Evolutionary conservation across 2,797 vertebrate genomes (phyloP).

Genomic region (Dermochelys coriacea): DNA sequence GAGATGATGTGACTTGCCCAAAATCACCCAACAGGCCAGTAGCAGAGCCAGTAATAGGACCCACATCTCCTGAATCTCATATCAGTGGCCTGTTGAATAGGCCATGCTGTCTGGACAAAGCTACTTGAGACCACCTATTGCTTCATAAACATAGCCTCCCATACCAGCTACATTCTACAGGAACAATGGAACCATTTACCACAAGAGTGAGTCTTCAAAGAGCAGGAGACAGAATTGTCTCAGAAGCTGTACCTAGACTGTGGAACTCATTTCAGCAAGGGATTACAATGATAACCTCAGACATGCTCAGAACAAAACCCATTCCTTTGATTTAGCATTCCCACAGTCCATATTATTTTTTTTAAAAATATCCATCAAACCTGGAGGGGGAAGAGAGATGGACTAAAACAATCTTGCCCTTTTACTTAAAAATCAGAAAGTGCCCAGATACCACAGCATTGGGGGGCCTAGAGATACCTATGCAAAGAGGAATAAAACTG

Average conservation of each 20-base stretch:
- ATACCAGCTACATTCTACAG: background rate
- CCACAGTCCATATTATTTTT: background rate
- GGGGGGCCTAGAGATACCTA: background rate
- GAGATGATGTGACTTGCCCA: conserved; percentile 44
- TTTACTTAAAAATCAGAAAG: background rate
- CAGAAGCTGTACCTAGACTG: background rate
- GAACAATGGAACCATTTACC: background rate
- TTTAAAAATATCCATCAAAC: background rate
- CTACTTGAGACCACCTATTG: conserved; percentile 23
- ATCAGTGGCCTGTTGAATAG: conserved; percentile 18
- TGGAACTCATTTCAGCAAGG: conserved; percentile 27
- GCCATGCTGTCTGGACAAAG: conserved; percentile 33
- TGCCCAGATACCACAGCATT: background rate
- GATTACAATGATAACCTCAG: background rate
- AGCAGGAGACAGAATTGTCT: background rate
- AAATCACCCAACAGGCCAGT: conserved; percentile 31
- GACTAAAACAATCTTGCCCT: background rate
- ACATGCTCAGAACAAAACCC: background rate
- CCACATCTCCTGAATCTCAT: conserved; percentile 38
- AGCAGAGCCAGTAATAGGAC: background rate
- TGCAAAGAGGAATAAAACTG: background rate
- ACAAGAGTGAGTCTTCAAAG: conserved; percentile 16
- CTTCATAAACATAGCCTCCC: conserved; percentile 11
- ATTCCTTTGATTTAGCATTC: conserved; percentile 28
- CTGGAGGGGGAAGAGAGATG: background rate